phyloP scores from a whole-genome alignment of 1,140 invertebrate species.

The Eupristina koningsbergeri region DNA sequence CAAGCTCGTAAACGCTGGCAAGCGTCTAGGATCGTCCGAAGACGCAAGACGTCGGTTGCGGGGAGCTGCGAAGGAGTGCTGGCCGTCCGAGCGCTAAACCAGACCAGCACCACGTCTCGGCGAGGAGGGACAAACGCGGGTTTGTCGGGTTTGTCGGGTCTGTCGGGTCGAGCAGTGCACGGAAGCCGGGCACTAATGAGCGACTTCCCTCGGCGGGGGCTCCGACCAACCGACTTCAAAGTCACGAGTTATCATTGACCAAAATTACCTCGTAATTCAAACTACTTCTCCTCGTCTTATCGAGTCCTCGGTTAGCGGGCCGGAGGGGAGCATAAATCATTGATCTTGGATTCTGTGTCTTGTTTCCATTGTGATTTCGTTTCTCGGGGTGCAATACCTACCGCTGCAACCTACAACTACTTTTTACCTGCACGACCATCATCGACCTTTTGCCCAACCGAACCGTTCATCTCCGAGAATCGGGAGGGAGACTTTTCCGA shows the following conservation, averaged over 20 bases:
- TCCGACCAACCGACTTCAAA: constrained; percentile 68
- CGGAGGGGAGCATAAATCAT: not conserved
- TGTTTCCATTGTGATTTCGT: too few relatives aligned
- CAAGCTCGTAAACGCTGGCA: not conserved
- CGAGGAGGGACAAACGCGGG: constrained; percentile 35
- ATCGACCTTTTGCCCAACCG: too few relatives aligned
- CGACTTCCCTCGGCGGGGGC: constrained; percentile 65
- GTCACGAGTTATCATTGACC: constrained; percentile 69
- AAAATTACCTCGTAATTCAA: constrained; percentile 66
- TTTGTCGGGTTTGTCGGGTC: too few relatives aligned
- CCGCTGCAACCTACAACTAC: too few relatives aligned
- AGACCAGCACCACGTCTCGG: constrained; percentile 30
- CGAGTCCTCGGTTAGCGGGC: not conserved
- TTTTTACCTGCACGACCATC: too few relatives aligned
- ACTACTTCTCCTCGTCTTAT: constrained; percentile 62
- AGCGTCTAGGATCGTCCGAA: not conserved
- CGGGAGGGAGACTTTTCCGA: too few relatives aligned
- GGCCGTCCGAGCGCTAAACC: not conserved
- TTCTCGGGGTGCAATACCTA: too few relatives aligned
- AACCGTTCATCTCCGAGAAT: too few relatives aligned
- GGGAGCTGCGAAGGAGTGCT: not conserved
- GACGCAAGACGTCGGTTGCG: not conserved
- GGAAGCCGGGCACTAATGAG: constrained; percentile 62
- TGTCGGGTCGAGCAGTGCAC: constrained; percentile 66
- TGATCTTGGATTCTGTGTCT: not conserved